Conservation (phyloP, 2,888 invertebrate species). For the Ligdia adustata region DNA sequence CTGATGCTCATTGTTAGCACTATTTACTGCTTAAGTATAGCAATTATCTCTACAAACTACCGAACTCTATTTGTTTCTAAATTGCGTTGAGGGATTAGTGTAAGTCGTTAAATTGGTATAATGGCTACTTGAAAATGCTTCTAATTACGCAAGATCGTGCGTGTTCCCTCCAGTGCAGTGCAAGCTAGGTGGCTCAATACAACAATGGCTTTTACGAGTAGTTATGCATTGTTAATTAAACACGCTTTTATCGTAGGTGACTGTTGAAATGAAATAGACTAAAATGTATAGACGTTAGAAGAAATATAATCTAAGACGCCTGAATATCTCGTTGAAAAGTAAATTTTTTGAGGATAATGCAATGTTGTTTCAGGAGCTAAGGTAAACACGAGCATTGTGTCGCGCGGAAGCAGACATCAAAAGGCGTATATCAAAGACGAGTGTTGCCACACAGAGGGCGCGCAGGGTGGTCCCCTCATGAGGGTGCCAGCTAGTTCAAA, state of each 20-base stretch:
- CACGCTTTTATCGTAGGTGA: background rate
- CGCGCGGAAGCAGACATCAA: slow-evolving; percentile 72
- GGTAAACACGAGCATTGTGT: slow-evolving; percentile 72
- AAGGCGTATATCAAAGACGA: slow-evolving; percentile 76
- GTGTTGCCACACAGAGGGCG: slow-evolving; percentile 60
- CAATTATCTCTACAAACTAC: slow-evolving; percentile 24
- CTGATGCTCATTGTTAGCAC: slow-evolving; percentile 9
- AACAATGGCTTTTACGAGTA: background rate
- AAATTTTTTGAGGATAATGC: slow-evolving; percentile 56
- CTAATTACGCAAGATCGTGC: slow-evolving; percentile 7
- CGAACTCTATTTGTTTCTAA: slow-evolving; percentile 23
- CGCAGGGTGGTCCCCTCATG: slow-evolving; percentile 58
- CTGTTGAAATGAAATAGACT: background rate
- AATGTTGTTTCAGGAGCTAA: slow-evolving; percentile 63
- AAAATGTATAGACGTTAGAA: background rate
- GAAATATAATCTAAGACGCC: slow-evolving; percentile 1
- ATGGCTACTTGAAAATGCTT: slow-evolving; percentile 18
- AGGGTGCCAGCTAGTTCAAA: slow-evolving; percentile 65
- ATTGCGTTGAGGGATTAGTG: slow-evolving; percentile 16
- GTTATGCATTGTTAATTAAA: background rate
- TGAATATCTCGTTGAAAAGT: slow-evolving; percentile 56
- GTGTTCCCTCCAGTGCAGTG: background rate
- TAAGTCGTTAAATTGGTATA: slow-evolving; percentile 13
- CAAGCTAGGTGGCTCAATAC: background rate
- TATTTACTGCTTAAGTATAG: slow-evolving; percentile 39